Conservation (phyloP, 2,113 vertebrate genomes). For the Lynx canadensis region DNA sequence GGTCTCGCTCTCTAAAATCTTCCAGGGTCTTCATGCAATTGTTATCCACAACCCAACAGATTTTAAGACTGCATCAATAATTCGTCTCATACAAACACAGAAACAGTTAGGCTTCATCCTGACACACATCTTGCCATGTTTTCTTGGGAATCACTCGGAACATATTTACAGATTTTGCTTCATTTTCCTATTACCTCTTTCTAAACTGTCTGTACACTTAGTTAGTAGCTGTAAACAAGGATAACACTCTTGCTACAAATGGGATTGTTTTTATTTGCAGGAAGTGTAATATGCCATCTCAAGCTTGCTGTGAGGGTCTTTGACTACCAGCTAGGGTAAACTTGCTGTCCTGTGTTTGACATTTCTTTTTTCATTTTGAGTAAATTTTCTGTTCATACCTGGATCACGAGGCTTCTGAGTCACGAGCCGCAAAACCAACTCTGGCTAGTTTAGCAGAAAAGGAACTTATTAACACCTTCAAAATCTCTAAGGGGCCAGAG, state of each 20-base stretch:
- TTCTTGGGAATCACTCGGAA: background rate
- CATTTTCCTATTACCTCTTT: background rate
- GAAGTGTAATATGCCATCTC: background rate
- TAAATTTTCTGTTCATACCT: background rate
- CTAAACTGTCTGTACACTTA: background rate
- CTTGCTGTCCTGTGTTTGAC: background rate
- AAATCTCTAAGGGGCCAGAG: background rate
- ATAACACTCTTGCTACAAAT: background rate
- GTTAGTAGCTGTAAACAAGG: background rate
- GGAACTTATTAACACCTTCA: background rate
- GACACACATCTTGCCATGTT: background rate
- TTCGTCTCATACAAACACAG: background rate
- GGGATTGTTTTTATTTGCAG: background rate
- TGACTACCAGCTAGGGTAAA: background rate
- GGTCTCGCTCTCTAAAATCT: background rate
- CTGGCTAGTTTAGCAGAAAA: background rate
- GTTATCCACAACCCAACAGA: background rate
- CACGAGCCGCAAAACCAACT: background rate
- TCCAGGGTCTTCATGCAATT: background rate
- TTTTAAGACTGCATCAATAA: background rate
- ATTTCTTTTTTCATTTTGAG: background rate
- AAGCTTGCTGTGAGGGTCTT: background rate
- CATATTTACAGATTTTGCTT: background rate
- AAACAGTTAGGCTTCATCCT: background rate
- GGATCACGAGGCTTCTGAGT: background rate